Percentiles rank a stretch among this genome's conserved stretches.
Conservation (phyloP, 2,113 vertebrate species). For the Picathartes gymnocephalus region DNA sequence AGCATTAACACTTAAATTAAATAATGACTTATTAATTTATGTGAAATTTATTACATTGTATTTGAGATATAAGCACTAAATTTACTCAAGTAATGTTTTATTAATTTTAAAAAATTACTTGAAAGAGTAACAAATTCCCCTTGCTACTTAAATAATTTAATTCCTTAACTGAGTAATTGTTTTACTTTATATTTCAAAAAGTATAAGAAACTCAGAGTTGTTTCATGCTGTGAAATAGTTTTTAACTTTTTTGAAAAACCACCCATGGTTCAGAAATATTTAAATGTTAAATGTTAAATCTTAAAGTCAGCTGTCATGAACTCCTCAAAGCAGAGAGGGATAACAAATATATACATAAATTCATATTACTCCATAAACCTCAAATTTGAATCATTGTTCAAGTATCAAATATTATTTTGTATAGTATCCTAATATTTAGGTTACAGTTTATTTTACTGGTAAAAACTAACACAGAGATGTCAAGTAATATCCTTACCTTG, state of each 20-base stretch:
- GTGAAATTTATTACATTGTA: constrained; percentile 44
- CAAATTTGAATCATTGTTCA: not conserved
- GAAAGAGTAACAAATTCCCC: constrained; percentile 51
- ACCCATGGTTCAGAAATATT: not conserved
- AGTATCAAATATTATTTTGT: not conserved
- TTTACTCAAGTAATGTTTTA: constrained; percentile 60
- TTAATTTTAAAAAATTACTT: constrained; percentile 54
- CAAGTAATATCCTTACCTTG: not conserved
- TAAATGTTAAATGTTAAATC: not conserved
- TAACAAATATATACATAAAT: not conserved
- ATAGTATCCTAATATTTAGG: not conserved
- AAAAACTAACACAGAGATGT: not conserved
- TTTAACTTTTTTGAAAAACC: not conserved
- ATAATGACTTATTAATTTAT: constrained; percentile 50
- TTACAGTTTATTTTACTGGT: not conserved
- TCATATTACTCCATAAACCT: not conserved
- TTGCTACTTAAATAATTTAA: constrained; percentile 49
- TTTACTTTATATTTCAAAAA: constrained; percentile 29
- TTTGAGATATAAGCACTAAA: constrained; percentile 48
- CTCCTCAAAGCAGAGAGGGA: not conserved
- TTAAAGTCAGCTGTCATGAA: not conserved
- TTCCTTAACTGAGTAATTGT: constrained; percentile 34
- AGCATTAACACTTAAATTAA: constrained; percentile 49
- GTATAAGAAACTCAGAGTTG: not conserved
- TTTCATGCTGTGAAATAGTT: not conserved